A percentile compares a stretch with the other conserved stretches of the same genome.
Conservation (phyloP, 2,113 vertebrate species). For the Gallinago jamesoni region DNA sequence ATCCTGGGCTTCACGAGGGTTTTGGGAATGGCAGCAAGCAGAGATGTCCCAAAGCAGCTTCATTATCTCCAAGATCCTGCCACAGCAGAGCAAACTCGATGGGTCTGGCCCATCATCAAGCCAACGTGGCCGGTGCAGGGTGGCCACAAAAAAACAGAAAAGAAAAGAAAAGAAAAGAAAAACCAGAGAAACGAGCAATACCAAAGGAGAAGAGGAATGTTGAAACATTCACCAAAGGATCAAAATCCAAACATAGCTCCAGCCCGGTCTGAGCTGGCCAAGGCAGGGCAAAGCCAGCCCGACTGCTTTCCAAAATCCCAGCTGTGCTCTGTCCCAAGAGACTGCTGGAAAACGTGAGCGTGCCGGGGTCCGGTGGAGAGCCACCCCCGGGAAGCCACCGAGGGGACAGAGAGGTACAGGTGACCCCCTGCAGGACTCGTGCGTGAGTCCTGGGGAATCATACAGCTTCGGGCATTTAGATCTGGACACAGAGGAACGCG, state of each 20-base stretch:
- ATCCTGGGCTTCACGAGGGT: fast-evolving
- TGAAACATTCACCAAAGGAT: background rate
- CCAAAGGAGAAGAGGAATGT: background rate
- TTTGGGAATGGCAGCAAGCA: fast-evolving
- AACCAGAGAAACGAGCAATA: background rate
- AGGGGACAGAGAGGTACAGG: fast-evolving
- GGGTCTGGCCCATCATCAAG: fast-evolving
- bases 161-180: background rate
- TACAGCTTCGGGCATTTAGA: background rate
- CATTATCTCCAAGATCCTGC: background rate
- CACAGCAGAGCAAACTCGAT: fast-evolving
- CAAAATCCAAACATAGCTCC: fast-evolving
- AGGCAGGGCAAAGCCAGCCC: background rate
- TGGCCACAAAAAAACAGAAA: background rate
- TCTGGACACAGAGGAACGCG: fast-evolving
- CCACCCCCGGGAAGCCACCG: background rate
- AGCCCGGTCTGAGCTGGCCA: background rate
- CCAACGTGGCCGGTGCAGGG: background rate
- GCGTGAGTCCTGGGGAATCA: fast-evolving
- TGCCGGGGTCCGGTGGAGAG: fast-evolving
- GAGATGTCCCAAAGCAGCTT: background rate
- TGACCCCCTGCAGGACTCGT: fast-evolving
- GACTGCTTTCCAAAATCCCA: background rate
- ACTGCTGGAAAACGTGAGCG: background rate
- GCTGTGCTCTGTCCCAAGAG: background rate